Base-by-base conservation (phyloP, 2,797 vertebrate species). In the Myiotriccus ornatus region DNA sequence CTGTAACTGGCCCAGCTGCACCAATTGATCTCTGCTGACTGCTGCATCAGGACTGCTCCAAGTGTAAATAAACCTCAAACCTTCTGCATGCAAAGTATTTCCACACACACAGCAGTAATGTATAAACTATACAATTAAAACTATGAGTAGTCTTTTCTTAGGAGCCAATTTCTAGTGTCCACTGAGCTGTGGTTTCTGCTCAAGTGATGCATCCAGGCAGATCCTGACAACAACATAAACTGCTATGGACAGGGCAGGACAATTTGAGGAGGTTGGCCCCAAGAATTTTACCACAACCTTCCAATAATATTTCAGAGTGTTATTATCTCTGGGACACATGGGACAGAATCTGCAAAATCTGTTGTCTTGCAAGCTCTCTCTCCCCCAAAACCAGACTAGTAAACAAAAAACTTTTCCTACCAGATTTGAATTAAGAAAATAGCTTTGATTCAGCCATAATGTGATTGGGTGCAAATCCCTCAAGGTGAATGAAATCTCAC, bases 191-290 rank as follows among this genome's bases (percentile, higher is more conserved):
- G 80, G 25, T 44, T 62, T 69, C 47, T 78, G 23, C 50, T 69
- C 22, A 62, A 65, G 50, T 5, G 2, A 47, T 22, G 35, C 25
- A 34, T 47, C 44, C 20, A 5, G 0, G 23, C 35, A 78, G 37
- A 69, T 76, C 32, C 39, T 41, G 55, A 63, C 14, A 64, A 21
- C 37, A 56, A 14, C 20, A 34, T n/a, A 50, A 59, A n/a, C 30
- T 60, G 17, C 49, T 68, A 30, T 0, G 0, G 39, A 10, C 28
- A 63, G 75, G 23, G 59, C n/a, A 50, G 16, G 35, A 76, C 75
- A 14, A 44, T 62, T 44, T 84, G 37, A 50, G 32, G 27, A 78
- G 28, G 23, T 56, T 27, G 15, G 7, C 28, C 19, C 24, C 47
- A 18, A 23, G 43, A 73, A 39, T 76, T 90, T 90, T 67, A 68